Evolutionary conservation across 2,888 invertebrate species (phyloP), one percentile per base, ranked within the genome.

Genomic region (Cotesia congregata): DNA sequence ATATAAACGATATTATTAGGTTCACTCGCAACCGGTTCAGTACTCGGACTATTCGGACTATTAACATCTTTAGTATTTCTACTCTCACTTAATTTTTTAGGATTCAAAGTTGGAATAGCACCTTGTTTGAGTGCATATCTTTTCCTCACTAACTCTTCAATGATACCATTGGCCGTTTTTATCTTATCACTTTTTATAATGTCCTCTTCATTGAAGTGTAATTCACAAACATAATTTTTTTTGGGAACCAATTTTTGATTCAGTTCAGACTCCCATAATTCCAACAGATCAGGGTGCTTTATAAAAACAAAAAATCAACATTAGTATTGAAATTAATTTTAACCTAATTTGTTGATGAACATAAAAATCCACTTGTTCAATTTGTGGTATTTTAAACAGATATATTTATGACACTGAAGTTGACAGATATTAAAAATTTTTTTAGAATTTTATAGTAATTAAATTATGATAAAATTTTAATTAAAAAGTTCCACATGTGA

Each of bases 171-270:
- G n/a, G 17, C 6, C 17, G 15, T 17, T 15, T 6, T 20, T 62
- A 20, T n/a, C 15, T n/a, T 15, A 62, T 62, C 62, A 15, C 62
- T 17, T n/a, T 62, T 62, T n/a, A 62, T 62, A 1, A 62, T 62
- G 20, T 62, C 17, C 1, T 62, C 15, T 2, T 62, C 62, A 20
- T 62, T 62, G 17, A 62, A 62, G 15, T 62, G 62, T 17, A 62
- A 4, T 15, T 62, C 62, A 62, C 62, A 62, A 6, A 62, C 62
- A 5, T 62, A n/a, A 62, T 62, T 20, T 62, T 15, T 62, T 62
- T 50, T 50, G 7, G 62, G 15, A 2, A 17, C 20, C 6, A 62
- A 15, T 20, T 62, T 20, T 62, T 62, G 62, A 2, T 20, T 12
- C n/a, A 62, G 5, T 62, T 7, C 17, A 17, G 62, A 62, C 12